A percentile compares a stretch with the other conserved stretches of the same genome.
Conservation (phyloP, 2,888 invertebrate genomes). For the Linnaemya vulpina region DNA sequence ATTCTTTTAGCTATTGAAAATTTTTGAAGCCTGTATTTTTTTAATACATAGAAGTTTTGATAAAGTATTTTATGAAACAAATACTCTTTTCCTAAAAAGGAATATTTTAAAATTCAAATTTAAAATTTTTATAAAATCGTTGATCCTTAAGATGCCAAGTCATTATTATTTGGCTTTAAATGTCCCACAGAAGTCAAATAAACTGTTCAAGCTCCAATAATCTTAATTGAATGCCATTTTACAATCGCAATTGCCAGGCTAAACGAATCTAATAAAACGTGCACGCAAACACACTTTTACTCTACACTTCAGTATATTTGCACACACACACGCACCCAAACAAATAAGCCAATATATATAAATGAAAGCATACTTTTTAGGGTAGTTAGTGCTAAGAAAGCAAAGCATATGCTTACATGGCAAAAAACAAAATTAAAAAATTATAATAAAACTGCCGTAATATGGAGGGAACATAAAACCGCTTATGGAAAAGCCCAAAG, state of each 20-base stretch:
- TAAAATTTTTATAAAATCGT: slow-evolving; percentile 41
- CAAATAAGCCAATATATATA: not conserved
- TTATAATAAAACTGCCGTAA: slow-evolving; percentile 15
- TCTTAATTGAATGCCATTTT: slow-evolving; percentile 81
- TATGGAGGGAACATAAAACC: slow-evolving; percentile 45
- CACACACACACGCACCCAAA: not conserved
- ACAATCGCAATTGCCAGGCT: slow-evolving; percentile 74
- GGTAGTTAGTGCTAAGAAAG: slow-evolving; percentile 57
- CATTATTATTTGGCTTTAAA: slow-evolving; percentile 78
- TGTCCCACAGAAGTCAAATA: slow-evolving; percentile 81
- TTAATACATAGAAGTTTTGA: no score
- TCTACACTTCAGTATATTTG: not conserved
- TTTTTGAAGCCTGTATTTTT: no score
- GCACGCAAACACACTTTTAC: not conserved
- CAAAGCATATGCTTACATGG: slow-evolving; percentile 61
- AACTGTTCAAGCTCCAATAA: slow-evolving; percentile 81
- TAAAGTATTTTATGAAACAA: no score
- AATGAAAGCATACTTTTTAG: slow-evolving; percentile 35
- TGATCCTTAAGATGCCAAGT: slow-evolving; percentile 74
- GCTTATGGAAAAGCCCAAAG: slow-evolving; percentile 60
- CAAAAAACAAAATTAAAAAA: slow-evolving; percentile 3
- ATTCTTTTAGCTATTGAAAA: no score
- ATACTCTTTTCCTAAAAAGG: no score
- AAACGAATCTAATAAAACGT: slow-evolving; percentile 35
- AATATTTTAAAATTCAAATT: no score